These are phyloP conservation scores for Arizona elegans DNA, from an alignment of 2,113 vertebrate species.

Conservation along the genomic window DNA sequence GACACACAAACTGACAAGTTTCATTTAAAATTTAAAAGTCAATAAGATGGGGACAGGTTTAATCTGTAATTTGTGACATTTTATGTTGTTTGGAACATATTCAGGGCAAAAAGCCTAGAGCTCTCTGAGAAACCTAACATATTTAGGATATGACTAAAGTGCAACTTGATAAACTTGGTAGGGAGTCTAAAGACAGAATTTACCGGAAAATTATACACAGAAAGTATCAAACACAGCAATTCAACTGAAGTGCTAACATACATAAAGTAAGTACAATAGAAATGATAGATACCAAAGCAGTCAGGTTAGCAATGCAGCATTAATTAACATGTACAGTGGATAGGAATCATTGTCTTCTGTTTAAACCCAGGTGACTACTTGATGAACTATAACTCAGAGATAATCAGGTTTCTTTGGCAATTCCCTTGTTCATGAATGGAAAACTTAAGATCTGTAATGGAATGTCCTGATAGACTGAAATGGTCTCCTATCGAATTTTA, in stretches of 20 bases:
- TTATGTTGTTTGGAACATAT: neutral
- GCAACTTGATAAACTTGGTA: neutral
- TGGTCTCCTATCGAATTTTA: neutral
- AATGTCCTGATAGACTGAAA: neutral
- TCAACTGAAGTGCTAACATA: neutral
- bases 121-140: neutral
- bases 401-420: neutral
- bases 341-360: neutral
- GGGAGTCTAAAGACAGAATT: neutral
- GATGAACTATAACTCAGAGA: neutral
- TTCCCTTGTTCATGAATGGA: neutral
- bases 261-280: neutral
- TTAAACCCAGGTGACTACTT: neutral
- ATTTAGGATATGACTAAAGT: neutral
- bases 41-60: neutral
- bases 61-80: too few species aligned
- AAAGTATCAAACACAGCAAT: neutral
- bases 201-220: neutral
- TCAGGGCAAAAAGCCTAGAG: too few species aligned
- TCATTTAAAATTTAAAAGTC: neutral
- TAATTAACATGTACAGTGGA: neutral
- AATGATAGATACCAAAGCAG: neutral
- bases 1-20: neutral
- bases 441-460: neutral
- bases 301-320: neutral